Evolutionary conservation across 2,797 vertebrate species (phyloP).

Genomic region (Onychomys leucogaster): DNA sequence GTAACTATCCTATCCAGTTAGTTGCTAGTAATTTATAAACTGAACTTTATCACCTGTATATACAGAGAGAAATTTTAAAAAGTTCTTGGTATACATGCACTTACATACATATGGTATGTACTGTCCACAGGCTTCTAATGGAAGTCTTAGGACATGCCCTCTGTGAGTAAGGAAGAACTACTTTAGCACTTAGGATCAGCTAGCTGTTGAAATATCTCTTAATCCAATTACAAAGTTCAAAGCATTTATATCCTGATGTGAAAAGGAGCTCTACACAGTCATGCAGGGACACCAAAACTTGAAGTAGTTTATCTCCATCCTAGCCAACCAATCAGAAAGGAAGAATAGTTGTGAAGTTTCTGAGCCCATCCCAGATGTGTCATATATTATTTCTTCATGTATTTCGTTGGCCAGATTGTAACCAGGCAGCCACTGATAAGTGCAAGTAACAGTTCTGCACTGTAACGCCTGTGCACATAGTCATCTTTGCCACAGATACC

Average conservation of each 20-base stretch:
- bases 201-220: slow-evolving; percentile 29
- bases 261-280: neutral
- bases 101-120: neutral
- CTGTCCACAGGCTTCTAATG: neutral
- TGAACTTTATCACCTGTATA: neutral
- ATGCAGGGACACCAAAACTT: neutral
- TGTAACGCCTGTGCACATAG: neutral
- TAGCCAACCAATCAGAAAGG: neutral
- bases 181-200: neutral
- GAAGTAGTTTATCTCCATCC: slow-evolving; percentile 22
- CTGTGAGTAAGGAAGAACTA: neutral
- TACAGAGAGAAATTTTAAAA: no score
- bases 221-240: neutral
- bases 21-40: neutral
- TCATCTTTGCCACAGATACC: slow-evolving; percentile 27
- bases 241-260: neutral
- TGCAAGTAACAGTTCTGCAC: neutral
- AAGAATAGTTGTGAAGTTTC: neutral
- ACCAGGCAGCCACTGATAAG: neutral
- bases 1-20: neutral
- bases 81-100: neutral
- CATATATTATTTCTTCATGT: neutral
- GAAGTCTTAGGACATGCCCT: neutral
- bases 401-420: neutral
- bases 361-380: neutral